These are phyloP conservation scores for Pseudanteris insignis DNA, from an alignment of 2,888 invertebrate species.

Conservation along the genomic window DNA sequence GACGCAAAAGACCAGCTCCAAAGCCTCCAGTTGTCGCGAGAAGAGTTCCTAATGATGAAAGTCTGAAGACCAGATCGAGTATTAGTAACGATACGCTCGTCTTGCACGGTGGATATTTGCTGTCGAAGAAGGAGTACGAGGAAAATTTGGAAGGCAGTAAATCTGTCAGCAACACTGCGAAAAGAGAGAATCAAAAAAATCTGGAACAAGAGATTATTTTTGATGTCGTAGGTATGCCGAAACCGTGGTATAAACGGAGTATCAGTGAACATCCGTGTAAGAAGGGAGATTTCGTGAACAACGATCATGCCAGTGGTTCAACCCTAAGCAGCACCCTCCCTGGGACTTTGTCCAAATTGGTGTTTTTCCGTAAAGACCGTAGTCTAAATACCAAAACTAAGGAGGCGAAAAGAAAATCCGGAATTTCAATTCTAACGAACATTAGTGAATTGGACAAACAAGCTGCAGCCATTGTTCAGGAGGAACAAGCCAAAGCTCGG, in stretches of 20 bases:
- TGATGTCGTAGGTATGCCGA: slow-evolving; percentile 60
- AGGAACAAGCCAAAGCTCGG: slow-evolving; percentile 65
- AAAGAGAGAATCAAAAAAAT: background rate
- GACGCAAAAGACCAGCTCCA: slow-evolving; percentile 69
- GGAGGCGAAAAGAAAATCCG: slow-evolving; percentile 70
- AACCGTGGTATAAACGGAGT: slow-evolving; percentile 75
- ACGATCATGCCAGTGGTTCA: slow-evolving; percentile 11
- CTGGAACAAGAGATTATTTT: background rate
- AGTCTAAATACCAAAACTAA: slow-evolving; percentile 54
- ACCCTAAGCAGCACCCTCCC: slow-evolving; percentile 47
- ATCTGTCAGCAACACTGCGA: slow-evolving; percentile 6
- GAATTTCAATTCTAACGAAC: slow-evolving; percentile 74
- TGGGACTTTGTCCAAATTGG: slow-evolving; percentile 66
- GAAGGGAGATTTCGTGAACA: slow-evolving; percentile 41
- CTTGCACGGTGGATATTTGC: slow-evolving; percentile 57
- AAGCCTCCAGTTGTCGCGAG: slow-evolving; percentile 65
- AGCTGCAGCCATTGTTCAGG: slow-evolving; percentile 78
- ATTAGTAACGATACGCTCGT: slow-evolving; percentile 63
- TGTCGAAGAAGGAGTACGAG: slow-evolving; percentile 52
- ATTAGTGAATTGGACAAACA: slow-evolving; percentile 84
- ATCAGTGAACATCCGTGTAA: slow-evolving; percentile 62
- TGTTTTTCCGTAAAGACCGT: slow-evolving; percentile 58
- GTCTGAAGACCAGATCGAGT: slow-evolving; percentile 25
- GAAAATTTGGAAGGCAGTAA: slow-evolving; percentile 14
- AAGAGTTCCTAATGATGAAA: slow-evolving; percentile 7